Conservation (phyloP, 2,113 vertebrate genomes). For the Pachycephala philippinensis region DNA sequence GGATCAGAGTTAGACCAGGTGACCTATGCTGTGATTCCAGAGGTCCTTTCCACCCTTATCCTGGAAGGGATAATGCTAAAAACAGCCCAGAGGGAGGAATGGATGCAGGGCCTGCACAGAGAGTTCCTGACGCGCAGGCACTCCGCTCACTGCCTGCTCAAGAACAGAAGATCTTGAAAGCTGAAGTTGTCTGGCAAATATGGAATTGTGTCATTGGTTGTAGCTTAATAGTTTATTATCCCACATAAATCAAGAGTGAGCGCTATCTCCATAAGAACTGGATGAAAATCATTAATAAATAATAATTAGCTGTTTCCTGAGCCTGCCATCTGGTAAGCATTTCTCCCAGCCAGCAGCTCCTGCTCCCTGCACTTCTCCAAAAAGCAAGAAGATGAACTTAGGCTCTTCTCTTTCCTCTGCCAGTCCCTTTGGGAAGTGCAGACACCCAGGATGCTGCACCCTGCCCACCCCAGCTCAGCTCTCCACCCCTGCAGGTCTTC, state of each 20-base stretch:
- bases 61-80: background rate
- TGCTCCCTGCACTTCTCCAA: background rate
- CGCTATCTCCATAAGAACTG: background rate
- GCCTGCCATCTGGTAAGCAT: constrained; percentile 35
- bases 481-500: background rate
- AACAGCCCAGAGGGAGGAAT: background rate
- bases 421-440: background rate
- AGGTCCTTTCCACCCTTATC: background rate
- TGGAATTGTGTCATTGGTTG: background rate
- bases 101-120: background rate
- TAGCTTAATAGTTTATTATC: background rate
- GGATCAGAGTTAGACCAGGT: accelerated
- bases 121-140: accelerated
- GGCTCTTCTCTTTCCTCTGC: background rate
- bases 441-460: background rate
- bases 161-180: background rate
- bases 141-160: background rate
- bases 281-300: constrained; percentile 42
- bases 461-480: background rate
- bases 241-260: constrained; percentile 1
- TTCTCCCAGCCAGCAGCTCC: constrained; percentile 7
- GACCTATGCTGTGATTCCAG: accelerated
- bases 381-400: background rate
- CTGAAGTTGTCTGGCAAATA: background rate
- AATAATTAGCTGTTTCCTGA: constrained; percentile 54